Base-by-base conservation (phyloP, 2,797 vertebrate species). In the Taeniopygia guttata region DNA sequence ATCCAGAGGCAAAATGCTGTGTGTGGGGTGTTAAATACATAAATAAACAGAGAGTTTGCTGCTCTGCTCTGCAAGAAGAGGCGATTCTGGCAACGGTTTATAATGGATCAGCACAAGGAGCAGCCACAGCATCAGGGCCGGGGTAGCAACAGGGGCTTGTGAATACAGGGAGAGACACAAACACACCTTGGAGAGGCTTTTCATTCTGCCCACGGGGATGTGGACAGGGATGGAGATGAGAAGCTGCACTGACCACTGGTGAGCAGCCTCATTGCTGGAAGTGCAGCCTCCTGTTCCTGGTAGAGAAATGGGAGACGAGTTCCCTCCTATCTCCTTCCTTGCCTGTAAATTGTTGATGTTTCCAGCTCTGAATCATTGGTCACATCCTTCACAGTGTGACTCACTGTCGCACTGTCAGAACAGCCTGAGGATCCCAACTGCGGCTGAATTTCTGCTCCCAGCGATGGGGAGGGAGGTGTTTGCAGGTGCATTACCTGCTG, bases 351-450 rank as follows among this genome's bases (percentile, higher is more conserved):
- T 67, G 94, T 84, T 81, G 89, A 34, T 77, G 77, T 78, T 84
- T 52, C 80, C 89, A 95, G 77, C 15, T 51, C 73, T 84, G 93
- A 94, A 86, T 88, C 89, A 70, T 34, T 17, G 36, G 45, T 75
- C 90, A 49, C 83, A 87, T 94, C 94, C 92, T 75, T 59, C 70
- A 51, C 55, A 22, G 27, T 4, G 8, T 85, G 88, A 94, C 67
- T 92, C 87, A 84, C 74, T 32, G 45, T 9, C 45, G 34, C 85
- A 82, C 72, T 29, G 51, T 6, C 51, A 42, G 80, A 70, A 1
- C 70, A 75, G 74, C 52, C 45, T 2, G 42, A 54, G 29, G 60
- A 12, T 30, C 66, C 40, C 68, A 14, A 21, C 8, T 8, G 13
- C 42, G 56, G n/a, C 49, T 2, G 2, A 60, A 36, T 80, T 27